A percentile compares a stretch with the other conserved stretches of the same genome.
Conservation (phyloP, 2,888 invertebrate genomes). For the Actias luna region DNA sequence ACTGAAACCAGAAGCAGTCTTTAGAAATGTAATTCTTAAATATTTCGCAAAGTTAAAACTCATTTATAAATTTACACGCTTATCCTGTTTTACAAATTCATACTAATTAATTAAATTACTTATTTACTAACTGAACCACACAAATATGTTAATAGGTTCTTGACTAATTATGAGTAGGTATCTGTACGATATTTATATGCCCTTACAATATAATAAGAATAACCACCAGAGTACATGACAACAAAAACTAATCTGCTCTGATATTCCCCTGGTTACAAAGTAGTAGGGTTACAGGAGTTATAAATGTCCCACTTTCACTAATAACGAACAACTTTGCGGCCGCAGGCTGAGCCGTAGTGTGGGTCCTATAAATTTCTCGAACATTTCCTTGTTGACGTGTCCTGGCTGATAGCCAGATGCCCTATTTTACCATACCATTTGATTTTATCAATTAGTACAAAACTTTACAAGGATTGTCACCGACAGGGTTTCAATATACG, state of each 20-base stretch:
- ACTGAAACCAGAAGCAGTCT: too few species aligned
- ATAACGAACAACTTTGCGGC: conserved; percentile 34
- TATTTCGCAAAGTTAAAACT: too few species aligned
- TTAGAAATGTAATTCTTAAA: too few species aligned
- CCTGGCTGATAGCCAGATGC: conserved; percentile 43
- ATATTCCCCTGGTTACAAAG: conserved; percentile 31
- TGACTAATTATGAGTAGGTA: too few species aligned
- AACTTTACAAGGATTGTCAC: conserved; percentile 2
- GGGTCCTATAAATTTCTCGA: conserved; percentile 33
- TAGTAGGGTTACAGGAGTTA: conserved; percentile 26
- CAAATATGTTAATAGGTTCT: too few species aligned
- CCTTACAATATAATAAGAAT: too few species aligned
- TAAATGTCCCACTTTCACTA: conserved; percentile 27
- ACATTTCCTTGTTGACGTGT: conserved; percentile 42
- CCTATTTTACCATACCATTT: conserved; percentile 26
- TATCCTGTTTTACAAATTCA: too few species aligned
- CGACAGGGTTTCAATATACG: not conserved
- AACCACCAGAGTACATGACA: not conserved
- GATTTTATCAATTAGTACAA: conserved; percentile 14
- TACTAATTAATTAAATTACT: too few species aligned
- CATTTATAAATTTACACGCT: too few species aligned
- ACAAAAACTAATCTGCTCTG: conserved; percentile 11
- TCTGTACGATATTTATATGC: too few species aligned
- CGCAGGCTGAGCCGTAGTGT: conserved; percentile 25
- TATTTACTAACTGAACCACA: too few species aligned